These are phyloP conservation scores for Narcine bancroftii DNA, from an alignment of 2,113 vertebrate species.

Conservation along the genomic window DNA sequence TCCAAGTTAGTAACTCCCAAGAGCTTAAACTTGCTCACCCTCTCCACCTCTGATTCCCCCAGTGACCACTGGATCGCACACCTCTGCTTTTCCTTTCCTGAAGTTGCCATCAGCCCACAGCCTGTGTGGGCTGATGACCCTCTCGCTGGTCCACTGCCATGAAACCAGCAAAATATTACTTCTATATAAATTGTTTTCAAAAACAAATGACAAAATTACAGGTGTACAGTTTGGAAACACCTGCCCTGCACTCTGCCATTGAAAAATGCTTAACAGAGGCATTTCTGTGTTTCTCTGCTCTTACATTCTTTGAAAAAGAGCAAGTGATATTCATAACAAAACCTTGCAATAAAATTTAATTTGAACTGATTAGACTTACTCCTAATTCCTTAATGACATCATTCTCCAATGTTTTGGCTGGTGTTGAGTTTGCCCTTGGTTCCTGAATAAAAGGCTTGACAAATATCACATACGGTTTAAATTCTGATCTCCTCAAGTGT, in stretches of 20 bases:
- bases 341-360: background rate
- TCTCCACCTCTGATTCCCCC: too few relatives aligned
- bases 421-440: slow-evolving; percentile 52
- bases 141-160: too few relatives aligned
- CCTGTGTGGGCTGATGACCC: too few relatives aligned
- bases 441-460: slow-evolving; percentile 69
- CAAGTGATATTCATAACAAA: background rate
- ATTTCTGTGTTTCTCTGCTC: background rate
- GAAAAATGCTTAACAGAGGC: too few relatives aligned
- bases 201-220: background rate
- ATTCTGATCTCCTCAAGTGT: slow-evolving; percentile 70
- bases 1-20: too few relatives aligned
- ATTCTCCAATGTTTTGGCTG: slow-evolving; percentile 66
- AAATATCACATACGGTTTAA: slow-evolving; percentile 80
- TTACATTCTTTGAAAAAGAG: background rate
- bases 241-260: too few relatives aligned
- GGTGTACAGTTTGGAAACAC: background rate
- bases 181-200: background rate
- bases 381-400: slow-evolving; percentile 39
- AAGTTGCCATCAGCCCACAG: too few relatives aligned
- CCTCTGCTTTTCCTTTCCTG: too few relatives aligned
- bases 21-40: too few relatives aligned
- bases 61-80: too few relatives aligned
- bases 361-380: slow-evolving; percentile 21
- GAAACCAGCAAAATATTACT: background rate